A percentile compares a stretch with the other conserved stretches of the same genome.
Conservation (phyloP, 2,888 invertebrate species). For the Pristionchus entomophagus region DNA sequence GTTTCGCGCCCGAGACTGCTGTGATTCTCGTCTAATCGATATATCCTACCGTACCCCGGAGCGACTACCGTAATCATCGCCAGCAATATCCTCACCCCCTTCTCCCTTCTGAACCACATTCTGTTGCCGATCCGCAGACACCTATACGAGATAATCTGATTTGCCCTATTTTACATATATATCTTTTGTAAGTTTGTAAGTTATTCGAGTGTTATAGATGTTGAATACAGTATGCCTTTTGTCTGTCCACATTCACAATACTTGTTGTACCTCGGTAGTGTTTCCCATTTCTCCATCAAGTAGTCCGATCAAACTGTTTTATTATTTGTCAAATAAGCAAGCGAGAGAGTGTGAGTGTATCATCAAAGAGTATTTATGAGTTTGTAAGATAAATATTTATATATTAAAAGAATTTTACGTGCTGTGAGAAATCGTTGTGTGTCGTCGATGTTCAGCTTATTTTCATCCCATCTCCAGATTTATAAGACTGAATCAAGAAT, state of each 20-base stretch:
- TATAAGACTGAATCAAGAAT: too few species aligned
- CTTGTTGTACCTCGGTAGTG: slow-evolving; percentile 24
- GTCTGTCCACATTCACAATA: slow-evolving; percentile 6
- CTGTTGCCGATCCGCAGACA: slow-evolving; percentile 17
- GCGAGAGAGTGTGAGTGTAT: neutral
- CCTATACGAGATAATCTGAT: slow-evolving; percentile 18
- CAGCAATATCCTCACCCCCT: neutral
- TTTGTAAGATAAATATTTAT: slow-evolving; percentile 31
- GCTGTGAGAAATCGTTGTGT: too few species aligned
- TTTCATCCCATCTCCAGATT: too few species aligned
- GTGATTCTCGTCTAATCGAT: slow-evolving; percentile 81
- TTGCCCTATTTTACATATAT: neutral
- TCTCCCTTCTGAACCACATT: neutral
- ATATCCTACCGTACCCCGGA: slow-evolving; percentile 25
- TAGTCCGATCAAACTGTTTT: neutral
- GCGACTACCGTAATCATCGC: neutral
- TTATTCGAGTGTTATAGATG: slow-evolving; percentile 25
- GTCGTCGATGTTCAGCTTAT: too few species aligned
- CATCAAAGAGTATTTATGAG: slow-evolving; percentile 34
- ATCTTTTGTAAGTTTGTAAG: neutral
- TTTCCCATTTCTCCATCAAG: neutral
- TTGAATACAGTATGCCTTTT: slow-evolving; percentile 16
- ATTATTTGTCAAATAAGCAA: neutral
- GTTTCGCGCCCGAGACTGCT: slow-evolving; percentile 92
- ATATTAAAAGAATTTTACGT: too few species aligned